Percentiles rank a stretch among this genome's conserved stretches.
phyloP scores from a whole-genome alignment of 64 coral and sea anemone species.

The Stichodactyla helianthus region DNA sequence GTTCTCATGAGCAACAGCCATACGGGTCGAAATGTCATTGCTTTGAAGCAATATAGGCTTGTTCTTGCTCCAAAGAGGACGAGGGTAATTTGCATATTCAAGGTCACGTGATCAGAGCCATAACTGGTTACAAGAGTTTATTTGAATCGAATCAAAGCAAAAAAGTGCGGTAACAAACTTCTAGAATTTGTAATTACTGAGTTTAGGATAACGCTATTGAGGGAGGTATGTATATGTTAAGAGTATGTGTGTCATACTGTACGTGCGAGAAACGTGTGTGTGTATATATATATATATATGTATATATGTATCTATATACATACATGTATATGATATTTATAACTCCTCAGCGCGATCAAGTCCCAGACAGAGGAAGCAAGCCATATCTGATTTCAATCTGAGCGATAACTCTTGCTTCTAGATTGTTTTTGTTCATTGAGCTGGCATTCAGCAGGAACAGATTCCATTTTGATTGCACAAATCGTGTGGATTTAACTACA shows the following conservation, averaged over 20 bases:
- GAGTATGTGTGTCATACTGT: neutral
- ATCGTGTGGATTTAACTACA: neutral
- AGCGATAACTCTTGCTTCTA: neutral
- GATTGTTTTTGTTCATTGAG: neutral
- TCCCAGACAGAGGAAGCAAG: neutral
- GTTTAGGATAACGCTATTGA: neutral
- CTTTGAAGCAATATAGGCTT: no score
- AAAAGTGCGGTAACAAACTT: neutral
- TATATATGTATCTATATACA: neutral
- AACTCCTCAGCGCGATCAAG: neutral
- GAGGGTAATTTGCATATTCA: neutral
- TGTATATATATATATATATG: neutral
- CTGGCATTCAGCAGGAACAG: neutral
- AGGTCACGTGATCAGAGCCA: neutral
- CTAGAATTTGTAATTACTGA: neutral
- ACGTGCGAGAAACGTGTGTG: neutral
- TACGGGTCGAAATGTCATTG: no score
- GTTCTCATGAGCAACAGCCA: no score
- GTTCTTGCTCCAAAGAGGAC: no score
- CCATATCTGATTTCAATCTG: constrained; percentile 1
- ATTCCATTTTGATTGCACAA: neutral
- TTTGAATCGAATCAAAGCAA: neutral
- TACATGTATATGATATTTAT: neutral
- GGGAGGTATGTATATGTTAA: neutral
- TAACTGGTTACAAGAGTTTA: neutral